Evolutionary conservation across 2,888 invertebrate species (phyloP).

Genomic region (Trachelus stipa): DNA sequence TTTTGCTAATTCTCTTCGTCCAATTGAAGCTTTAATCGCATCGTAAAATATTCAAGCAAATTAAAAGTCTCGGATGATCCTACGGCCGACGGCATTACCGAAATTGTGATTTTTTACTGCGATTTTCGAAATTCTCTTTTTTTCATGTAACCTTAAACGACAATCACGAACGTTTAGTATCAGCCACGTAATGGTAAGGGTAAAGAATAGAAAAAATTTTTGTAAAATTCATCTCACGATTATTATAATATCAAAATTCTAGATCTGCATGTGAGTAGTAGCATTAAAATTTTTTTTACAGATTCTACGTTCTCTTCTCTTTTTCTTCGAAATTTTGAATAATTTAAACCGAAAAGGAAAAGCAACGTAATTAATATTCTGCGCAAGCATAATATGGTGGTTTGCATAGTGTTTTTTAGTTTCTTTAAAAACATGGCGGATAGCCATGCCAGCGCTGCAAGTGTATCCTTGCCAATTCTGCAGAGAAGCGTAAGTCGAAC

Average conservation of each 20-base stretch:
- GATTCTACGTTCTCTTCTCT: not conserved
- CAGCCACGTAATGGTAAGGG: not conserved
- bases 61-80: constrained; percentile 13
- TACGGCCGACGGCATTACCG: constrained; percentile 3
- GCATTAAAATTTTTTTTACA: no score
- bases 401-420: not conserved
- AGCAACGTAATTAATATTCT: not conserved
- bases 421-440: not conserved
- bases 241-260: not conserved
- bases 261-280: no score
- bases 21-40: constrained; percentile 14
- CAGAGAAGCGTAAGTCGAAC: constrained; percentile 3
- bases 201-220: not conserved
- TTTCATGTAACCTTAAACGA: not conserved
- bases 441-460: not conserved
- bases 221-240: not conserved
- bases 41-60: constrained; percentile 19
- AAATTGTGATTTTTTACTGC: constrained; percentile 9
- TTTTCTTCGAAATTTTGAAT: not conserved
- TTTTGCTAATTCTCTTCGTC: constrained; percentile 16
- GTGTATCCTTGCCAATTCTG: not conserved
- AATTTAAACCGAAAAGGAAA: not conserved
- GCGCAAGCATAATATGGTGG: not conserved
- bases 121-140: not conserved
- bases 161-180: not conserved